phyloP scores from a whole-genome alignment of 2,113 vertebrate genomes.

The Zapornia atra region DNA sequence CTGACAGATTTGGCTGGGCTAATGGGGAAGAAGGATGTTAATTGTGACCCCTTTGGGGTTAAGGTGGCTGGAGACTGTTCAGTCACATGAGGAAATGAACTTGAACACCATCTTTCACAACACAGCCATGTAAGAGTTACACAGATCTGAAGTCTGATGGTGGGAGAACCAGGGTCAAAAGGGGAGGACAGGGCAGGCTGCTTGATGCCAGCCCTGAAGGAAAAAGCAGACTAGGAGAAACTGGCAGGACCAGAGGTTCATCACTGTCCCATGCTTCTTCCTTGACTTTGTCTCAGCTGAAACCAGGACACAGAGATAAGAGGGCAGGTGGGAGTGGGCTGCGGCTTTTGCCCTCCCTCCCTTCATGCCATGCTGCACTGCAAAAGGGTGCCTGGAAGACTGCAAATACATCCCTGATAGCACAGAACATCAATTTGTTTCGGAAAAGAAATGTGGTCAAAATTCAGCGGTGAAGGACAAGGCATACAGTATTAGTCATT shows the following conservation, averaged over 20 bases:
- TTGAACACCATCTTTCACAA: background rate
- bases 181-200: background rate
- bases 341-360: accelerated
- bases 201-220: background rate
- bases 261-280: background rate
- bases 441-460: background rate
- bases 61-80: background rate
- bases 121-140: background rate
- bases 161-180: background rate
- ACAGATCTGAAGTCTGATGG: background rate
- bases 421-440: background rate
- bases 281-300: too few relatives aligned
- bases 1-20: background rate
- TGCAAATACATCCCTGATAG: background rate
- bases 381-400: background rate
- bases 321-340: accelerated
- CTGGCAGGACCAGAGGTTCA: background rate
- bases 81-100: background rate
- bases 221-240: background rate
- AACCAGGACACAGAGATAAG: background rate
- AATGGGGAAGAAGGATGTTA: background rate
- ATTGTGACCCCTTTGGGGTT: background rate
- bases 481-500: background rate
- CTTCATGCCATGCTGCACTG: background rate
- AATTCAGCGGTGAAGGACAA: background rate